phyloP scores from a whole-genome alignment of 2,797 vertebrate genomes.

The Crenichthys baileyi region DNA sequence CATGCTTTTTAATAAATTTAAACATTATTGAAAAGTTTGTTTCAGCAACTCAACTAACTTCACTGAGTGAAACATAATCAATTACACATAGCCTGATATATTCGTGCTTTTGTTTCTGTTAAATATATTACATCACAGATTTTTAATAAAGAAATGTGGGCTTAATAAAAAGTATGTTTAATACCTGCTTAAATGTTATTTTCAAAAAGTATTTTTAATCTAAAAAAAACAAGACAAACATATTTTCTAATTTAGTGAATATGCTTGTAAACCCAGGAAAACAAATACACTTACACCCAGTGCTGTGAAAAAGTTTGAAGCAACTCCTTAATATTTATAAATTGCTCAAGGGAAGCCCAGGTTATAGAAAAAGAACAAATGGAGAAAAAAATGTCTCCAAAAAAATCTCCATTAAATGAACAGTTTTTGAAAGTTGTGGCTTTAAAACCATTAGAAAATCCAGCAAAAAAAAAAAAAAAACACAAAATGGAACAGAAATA shows the following conservation, averaged over 20 bases:
- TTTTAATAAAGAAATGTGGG: not conserved
- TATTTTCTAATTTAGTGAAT: not conserved
- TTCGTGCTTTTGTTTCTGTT: too few relatives aligned
- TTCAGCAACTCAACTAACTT: too few relatives aligned
- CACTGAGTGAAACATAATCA: too few relatives aligned
- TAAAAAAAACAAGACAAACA: not conserved
- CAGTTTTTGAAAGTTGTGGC: not conserved
- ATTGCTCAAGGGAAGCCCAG: not conserved
- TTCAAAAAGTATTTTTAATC: not conserved
- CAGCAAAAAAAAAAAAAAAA: not conserved
- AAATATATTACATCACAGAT: not conserved
- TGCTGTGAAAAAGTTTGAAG: not conserved
- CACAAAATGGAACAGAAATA: not conserved
- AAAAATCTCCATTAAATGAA: not conserved
- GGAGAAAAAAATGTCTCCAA: accelerated
- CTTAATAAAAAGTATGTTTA: not conserved
- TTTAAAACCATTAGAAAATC: not conserved
- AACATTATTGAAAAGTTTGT: too few relatives aligned
- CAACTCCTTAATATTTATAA: not conserved
- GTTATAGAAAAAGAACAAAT: not conserved
- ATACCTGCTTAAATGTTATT: not conserved
- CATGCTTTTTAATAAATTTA: too few relatives aligned
- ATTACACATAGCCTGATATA: too few relatives aligned
- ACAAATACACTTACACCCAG: not conserved
- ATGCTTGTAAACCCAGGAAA: not conserved